phyloP scores from a whole-genome alignment of 2,797 vertebrate genomes.

The Macroramphosus scolopax region DNA sequence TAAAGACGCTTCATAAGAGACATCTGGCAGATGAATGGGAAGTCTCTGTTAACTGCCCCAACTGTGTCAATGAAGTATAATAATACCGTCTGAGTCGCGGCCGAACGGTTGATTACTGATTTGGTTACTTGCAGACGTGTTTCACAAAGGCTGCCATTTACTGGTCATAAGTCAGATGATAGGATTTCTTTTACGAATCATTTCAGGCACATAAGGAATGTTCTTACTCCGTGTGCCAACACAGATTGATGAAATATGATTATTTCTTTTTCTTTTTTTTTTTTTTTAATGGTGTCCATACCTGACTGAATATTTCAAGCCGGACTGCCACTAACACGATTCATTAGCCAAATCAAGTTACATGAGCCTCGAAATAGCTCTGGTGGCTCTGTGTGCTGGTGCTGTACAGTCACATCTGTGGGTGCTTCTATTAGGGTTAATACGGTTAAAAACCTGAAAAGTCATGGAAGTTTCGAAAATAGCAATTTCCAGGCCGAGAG shows the following conservation, averaged over 20 bases:
- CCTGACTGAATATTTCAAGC: slow-evolving; percentile 36
- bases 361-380: slow-evolving; percentile 39
- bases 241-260: slow-evolving; percentile 45
- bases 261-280: slow-evolving; percentile 52
- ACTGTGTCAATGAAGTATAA: slow-evolving; percentile 65
- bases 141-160: slow-evolving; percentile 62
- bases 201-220: too few relatives aligned
- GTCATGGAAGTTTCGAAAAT: too few relatives aligned
- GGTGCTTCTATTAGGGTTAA: slow-evolving; percentile 51
- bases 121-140: slow-evolving; percentile 60
- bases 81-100: slow-evolving; percentile 63
- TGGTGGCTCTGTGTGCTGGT: slow-evolving; percentile 26
- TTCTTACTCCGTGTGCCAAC: too few relatives aligned
- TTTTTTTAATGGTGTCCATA: slow-evolving; percentile 23
- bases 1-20: slow-evolving; percentile 58
- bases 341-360: slow-evolving; percentile 50
- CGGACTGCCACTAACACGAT: slow-evolving; percentile 23
- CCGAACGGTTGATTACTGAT: slow-evolving; percentile 66
- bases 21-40: slow-evolving; percentile 64
- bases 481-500: too few relatives aligned
- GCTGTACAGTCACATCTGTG: slow-evolving; percentile 51
- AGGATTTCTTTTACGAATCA: slow-evolving; percentile 48
- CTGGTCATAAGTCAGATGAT: slow-evolving; percentile 57
- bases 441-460: too few relatives aligned
- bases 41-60: slow-evolving; percentile 50